Evolutionary conservation across 2,888 invertebrate genomes (phyloP).

Genomic region (Dryadula phaetusa): DNA sequence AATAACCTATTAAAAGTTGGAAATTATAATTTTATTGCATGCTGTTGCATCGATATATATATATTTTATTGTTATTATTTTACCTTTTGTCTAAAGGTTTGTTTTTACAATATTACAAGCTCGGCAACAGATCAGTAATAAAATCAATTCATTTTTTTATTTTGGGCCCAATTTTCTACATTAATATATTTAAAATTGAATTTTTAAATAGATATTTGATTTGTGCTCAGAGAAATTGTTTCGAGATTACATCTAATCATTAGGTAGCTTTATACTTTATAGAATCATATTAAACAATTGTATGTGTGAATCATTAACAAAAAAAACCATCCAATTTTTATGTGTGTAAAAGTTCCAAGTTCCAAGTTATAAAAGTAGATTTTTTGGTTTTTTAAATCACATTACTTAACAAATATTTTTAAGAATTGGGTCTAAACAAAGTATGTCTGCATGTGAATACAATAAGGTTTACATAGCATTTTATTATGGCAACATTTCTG

Average conservation of each 20-base stretch:
- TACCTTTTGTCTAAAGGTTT: conserved; percentile 40
- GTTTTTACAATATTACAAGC: conserved; percentile 13
- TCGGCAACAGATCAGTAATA: background rate
- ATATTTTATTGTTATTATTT: conserved; percentile 73
- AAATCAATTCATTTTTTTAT: conserved; percentile 9
- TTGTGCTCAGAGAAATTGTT: background rate
- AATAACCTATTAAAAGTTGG: conserved; percentile 66
- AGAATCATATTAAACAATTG: background rate
- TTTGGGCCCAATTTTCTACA: conserved; percentile 20
- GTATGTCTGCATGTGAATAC: conserved; percentile 3
- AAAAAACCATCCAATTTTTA: too few relatives aligned
- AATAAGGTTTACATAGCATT: background rate
- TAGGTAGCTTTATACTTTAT: background rate
- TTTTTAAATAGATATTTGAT: background rate
- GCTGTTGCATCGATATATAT: conserved; percentile 74
- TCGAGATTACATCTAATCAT: conserved; percentile 7
- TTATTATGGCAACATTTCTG: conserved; percentile 14
- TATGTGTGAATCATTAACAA: conserved; percentile 11
- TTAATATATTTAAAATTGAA: background rate
- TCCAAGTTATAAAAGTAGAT: too few relatives aligned
- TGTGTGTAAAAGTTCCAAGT: too few relatives aligned
- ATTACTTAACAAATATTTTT: background rate
- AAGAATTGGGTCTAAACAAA: conserved; percentile 9
- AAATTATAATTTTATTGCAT: conserved; percentile 76
- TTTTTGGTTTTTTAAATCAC: background rate